Evolutionary conservation across 2,888 invertebrate species (phyloP), one percentile per base, ranked within the genome.

Genomic region (Cheilosia grossa): DNA sequence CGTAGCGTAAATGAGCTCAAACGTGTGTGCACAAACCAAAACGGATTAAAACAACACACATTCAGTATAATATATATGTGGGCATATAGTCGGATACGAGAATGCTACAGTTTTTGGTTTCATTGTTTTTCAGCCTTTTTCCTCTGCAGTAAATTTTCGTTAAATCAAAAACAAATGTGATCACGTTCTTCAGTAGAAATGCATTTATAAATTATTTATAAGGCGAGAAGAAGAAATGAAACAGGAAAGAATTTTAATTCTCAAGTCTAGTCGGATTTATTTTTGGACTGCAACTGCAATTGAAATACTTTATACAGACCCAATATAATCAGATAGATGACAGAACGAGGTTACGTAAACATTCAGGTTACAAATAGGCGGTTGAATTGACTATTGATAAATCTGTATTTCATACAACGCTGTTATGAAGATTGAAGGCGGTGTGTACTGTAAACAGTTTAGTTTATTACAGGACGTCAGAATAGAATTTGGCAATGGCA

Each of bases 141-240:
- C 49, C 53, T 44, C 56, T 66, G 59, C 44, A 40, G 42, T 70
- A 27, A 40, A 74, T 64, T 75, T 81, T 58, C 63, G 33, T 69
- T 75, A 27, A 70, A 70, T 33, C 56, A 44, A 70, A 78, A 69
- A 13, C 49, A 64, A 70, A 67, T 67, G 51, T 37, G 70, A 53
- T 75, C 81, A 81, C 75, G 75, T 81, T 81, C 51, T 21, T 53
- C 37, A 30, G 64, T 44, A 30, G 51, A 56, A 64, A 40, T 74
- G 69, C 63, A 58, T 30, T 69, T 63, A 75, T 81, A 81, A 69
- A 75, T 81, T 66, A 79, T 80, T 73, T 80, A 80, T 72, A 66
- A 72, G 37, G 37, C n/a, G n/a, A 30, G 2, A 30, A 30, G 27
- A 27, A 42, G 53, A 51, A 72, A 19, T 67, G 53, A 40, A 54